Evolutionary conservation across 2,113 vertebrate species (phyloP).

Genomic region (Natator depressus): DNA sequence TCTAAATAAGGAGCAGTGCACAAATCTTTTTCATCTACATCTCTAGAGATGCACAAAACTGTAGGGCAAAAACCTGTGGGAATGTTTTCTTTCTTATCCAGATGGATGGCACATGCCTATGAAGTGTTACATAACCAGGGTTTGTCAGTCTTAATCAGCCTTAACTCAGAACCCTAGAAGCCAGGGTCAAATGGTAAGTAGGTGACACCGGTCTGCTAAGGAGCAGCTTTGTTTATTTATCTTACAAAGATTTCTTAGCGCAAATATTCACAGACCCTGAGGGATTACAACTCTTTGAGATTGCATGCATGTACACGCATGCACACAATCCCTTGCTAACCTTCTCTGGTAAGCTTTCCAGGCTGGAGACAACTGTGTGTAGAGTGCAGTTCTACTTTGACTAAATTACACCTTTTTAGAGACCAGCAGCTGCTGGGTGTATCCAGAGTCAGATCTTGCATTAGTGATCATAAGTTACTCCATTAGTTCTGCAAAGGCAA

Average conservation of each 20-base stretch:
- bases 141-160: background rate
- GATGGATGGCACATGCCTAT: background rate
- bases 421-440: background rate
- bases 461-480: background rate
- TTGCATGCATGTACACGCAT: background rate
- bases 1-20: accelerated
- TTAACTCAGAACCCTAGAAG: background rate
- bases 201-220: background rate
- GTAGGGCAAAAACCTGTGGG: background rate
- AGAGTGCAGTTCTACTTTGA: background rate
- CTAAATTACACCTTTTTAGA: background rate
- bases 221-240: background rate
- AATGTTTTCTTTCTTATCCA: background rate
- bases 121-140: accelerated
- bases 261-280: background rate
- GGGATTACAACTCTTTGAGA: background rate
- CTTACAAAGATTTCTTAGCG: background rate
- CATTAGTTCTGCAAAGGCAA: background rate
- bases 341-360: background rate
- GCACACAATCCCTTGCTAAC: background rate
- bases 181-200: background rate
- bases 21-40: background rate
- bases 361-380: background rate
- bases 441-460: background rate
- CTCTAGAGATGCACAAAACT: background rate